phyloP scores from a whole-genome alignment of 2,113 vertebrate genomes.

The Gavialis gangeticus region DNA sequence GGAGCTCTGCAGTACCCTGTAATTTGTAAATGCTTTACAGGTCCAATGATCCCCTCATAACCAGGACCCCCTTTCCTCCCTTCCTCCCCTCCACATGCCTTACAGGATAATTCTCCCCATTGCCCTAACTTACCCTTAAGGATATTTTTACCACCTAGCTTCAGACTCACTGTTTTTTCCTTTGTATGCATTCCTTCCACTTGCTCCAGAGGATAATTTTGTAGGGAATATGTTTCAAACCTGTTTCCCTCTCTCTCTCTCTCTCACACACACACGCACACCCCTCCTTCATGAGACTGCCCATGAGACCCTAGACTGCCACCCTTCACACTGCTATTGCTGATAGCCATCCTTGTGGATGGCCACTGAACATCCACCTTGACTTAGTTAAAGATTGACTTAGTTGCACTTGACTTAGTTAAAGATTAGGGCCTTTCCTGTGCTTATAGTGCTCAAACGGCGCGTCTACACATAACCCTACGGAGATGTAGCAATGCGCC shows the following conservation, averaged over 20 bases:
- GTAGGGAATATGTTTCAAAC: neutral
- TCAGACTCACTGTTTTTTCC: neutral
- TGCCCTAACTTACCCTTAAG: neutral
- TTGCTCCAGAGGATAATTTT: neutral
- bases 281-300: neutral
- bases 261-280: fast-evolving
- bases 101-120: slow-evolving; percentile 54
- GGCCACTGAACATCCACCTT: neutral
- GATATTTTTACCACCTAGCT: neutral
- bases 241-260: neutral
- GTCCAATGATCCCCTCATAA: slow-evolving; percentile 53
- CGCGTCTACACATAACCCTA: no score
- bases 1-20: slow-evolving; percentile 40
- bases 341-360: fast-evolving
- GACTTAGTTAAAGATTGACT: no score
- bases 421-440: neutral
- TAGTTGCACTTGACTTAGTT: neutral
- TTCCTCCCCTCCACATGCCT: slow-evolving; percentile 39
- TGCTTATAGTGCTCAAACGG: no score
- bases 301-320: neutral
- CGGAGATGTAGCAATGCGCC: no score
- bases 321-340: neutral
- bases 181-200: neutral
- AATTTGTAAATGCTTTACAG: slow-evolving; percentile 67
- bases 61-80: neutral